A percentile compares a stretch with the other conserved stretches of the same genome.
These are phyloP conservation scores for Drosophila neotestacea DNA, from an alignment of 2,888 invertebrate species.

Conservation along the genomic window DNA sequence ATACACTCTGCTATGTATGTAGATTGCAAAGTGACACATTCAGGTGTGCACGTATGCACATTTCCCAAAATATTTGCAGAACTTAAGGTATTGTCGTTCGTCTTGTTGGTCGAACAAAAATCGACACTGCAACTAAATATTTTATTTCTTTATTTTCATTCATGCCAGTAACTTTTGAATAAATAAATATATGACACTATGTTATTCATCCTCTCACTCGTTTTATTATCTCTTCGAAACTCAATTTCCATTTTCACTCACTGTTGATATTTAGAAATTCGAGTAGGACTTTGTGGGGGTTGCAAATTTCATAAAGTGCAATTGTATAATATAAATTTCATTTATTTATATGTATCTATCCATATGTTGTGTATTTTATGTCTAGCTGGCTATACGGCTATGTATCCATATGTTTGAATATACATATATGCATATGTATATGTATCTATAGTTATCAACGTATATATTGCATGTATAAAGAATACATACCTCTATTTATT, in stretches of 20 bases:
- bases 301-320: conserved; percentile 61
- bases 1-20: background rate
- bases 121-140: conserved; percentile 28
- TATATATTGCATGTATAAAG: background rate
- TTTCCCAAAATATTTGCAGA: conserved; percentile 24
- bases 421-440: background rate
- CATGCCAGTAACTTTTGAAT: conserved; percentile 54
- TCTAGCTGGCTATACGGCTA: background rate
- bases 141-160: conserved; percentile 50
- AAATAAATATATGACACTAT: conserved; percentile 57
- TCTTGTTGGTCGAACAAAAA: conserved; percentile 17
- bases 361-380: background rate
- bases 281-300: background rate
- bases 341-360: conserved; percentile 46
- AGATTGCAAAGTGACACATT: background rate
- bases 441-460: background rate
- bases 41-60: background rate
- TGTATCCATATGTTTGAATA: background rate
- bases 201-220: background rate
- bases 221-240: background rate
- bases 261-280: conserved; percentile 9
- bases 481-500: background rate
- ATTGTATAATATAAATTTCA: conserved; percentile 63
- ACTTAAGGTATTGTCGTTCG: conserved; percentile 11
- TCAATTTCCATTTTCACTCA: conserved; percentile 1